Conservation (phyloP, 2,888 invertebrate genomes). For the Epirrhoe tristata region DNA sequence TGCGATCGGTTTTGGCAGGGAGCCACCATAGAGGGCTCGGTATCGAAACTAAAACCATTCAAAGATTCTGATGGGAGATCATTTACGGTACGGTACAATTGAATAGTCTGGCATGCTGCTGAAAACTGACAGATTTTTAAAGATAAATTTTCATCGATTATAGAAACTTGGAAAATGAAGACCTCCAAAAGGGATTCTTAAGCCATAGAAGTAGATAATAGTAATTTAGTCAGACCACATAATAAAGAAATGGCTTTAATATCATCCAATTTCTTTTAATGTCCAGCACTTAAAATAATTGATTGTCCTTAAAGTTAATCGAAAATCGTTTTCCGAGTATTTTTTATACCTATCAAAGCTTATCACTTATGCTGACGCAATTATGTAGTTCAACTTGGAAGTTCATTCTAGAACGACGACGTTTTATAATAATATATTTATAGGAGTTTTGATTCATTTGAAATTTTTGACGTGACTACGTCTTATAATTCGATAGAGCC, state of each 20-base stretch:
- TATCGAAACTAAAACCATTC: constrained; percentile 57
- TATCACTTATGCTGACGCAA: neutral
- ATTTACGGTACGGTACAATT: constrained; percentile 48
- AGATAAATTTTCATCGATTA: neutral
- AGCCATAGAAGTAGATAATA: neutral
- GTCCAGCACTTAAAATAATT: constrained; percentile 27
- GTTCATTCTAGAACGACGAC: neutral
- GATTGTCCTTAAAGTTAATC: constrained; percentile 4
- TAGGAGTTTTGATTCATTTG: too few species aligned
- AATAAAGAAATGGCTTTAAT: constrained; percentile 23
- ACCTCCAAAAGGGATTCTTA: neutral
- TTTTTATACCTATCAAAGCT: neutral
- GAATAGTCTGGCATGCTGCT: constrained; percentile 16
- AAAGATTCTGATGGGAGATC: constrained; percentile 52
- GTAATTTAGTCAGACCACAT: neutral
- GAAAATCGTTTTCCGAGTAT: constrained; percentile 2
- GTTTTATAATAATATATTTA: too few species aligned
- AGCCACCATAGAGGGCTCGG: constrained; percentile 50
- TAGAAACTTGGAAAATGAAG: neutral
- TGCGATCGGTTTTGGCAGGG: constrained; percentile 67
- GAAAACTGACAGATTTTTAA: constrained; percentile 16
- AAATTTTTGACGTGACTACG: too few species aligned
- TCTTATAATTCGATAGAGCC: too few species aligned
- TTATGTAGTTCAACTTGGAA: neutral
- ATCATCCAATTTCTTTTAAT: constrained; percentile 13